These are phyloP conservation scores for Gymnoscopelus microlampas DNA, from an alignment of 2,797 vertebrate species.

Conservation along the genomic window DNA sequence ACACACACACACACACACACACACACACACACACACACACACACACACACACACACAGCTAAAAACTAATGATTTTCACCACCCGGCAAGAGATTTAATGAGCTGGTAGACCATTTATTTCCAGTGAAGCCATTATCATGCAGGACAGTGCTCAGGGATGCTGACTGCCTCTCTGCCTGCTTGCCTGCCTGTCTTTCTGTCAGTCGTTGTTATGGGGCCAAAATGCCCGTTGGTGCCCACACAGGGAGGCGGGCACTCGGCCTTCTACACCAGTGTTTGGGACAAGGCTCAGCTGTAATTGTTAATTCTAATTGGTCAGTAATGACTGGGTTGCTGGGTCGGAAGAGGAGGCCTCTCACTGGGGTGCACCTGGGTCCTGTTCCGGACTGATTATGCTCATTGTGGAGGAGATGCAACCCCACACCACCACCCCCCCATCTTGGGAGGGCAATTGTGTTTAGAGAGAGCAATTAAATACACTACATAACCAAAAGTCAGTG, in stretches of 20 bases:
- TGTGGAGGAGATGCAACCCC: slow-evolving; percentile 19
- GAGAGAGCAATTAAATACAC: no score
- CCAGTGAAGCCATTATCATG: slow-evolving; percentile 48
- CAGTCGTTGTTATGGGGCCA: slow-evolving; percentile 54
- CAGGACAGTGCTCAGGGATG: slow-evolving; percentile 41
- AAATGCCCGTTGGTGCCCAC: slow-evolving; percentile 48
- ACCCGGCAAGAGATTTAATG: not conserved
- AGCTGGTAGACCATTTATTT: slow-evolving; percentile 5
- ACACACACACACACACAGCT: no score
- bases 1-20: no score
- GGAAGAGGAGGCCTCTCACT: slow-evolving; percentile 34
- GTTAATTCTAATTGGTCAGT: slow-evolving; percentile 75
- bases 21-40: no score
- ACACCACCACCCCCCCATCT: not conserved
- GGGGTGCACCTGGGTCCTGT: slow-evolving; percentile 68
- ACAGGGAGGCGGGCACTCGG: slow-evolving; percentile 37
- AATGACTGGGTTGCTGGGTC: slow-evolving; percentile 60
- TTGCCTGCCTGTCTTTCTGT: slow-evolving; percentile 33
- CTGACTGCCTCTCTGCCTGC: not conserved
- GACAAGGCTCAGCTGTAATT: slow-evolving; percentile 62
- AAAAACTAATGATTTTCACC: no score
- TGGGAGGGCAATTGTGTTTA: no score
- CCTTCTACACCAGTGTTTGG: slow-evolving; percentile 60
- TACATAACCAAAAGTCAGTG: no score
- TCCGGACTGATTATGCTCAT: slow-evolving; percentile 30